Evolutionary conservation across 1,140 invertebrate species (phyloP).

Genomic region (Bursaphelenchus mucronatus): DNA sequence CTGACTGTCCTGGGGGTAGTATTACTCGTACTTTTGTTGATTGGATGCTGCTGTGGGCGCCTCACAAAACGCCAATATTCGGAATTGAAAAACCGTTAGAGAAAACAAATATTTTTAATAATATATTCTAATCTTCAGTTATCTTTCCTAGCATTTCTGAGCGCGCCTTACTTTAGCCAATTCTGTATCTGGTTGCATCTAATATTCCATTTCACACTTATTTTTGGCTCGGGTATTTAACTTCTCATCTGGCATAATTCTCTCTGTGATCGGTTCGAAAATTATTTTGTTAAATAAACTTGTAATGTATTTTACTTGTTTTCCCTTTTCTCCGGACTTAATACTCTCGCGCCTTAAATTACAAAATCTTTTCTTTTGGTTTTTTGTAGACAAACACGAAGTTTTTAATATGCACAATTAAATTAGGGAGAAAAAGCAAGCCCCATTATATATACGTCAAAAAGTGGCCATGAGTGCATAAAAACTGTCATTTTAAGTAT

Average conservation of each 20-base stretch:
- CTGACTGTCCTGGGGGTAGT: slow-evolving; percentile 53
- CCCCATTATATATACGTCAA: too few species aligned
- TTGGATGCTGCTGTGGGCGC: slow-evolving; percentile 59
- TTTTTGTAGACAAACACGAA: too few species aligned
- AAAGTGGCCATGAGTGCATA: too few species aligned
- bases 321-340: neutral
- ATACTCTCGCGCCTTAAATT: neutral
- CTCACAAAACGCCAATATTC: slow-evolving; percentile 43
- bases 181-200: neutral
- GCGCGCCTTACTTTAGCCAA: neutral
- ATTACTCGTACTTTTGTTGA: slow-evolving; percentile 46
- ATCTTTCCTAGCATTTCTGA: neutral
- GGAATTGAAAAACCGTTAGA: slow-evolving; percentile 58
- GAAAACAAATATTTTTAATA: neutral
- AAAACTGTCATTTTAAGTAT: too few species aligned
- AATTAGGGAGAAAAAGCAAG: too few species aligned
- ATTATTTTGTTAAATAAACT: neutral
- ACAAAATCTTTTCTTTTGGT: neutral
- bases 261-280: neutral
- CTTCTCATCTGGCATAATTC: neutral
- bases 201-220: too few species aligned
- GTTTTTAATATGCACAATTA: too few species aligned
- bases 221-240: neutral
- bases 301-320: neutral
- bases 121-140: neutral